These are phyloP conservation scores for Diabrotica balteata DNA, from an alignment of 2,888 invertebrate genomes.

Conservation along the genomic window DNA sequence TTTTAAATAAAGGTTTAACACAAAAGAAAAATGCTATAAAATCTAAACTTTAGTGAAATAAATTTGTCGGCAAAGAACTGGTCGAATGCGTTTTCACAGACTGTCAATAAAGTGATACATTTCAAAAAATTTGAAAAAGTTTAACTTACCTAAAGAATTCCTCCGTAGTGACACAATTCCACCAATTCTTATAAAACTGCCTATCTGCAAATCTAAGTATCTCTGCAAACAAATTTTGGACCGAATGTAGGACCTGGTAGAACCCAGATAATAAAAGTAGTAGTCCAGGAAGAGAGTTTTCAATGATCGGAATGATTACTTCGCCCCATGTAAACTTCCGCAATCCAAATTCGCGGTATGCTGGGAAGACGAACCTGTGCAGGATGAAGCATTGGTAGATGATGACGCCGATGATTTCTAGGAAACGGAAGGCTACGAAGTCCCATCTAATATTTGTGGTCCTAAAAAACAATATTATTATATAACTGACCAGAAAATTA, in stretches of 20 bases:
- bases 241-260: constrained; percentile 87
- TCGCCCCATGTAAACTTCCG: constrained; percentile 59
- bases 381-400: constrained; percentile 83
- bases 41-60: too few species aligned
- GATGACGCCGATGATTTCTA: constrained; percentile 80
- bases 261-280: constrained; percentile 66
- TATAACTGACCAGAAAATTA: too few species aligned
- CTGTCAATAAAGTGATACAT: too few species aligned
- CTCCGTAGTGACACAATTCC: constrained; percentile 86
- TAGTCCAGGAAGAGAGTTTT: constrained; percentile 77
- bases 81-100: too few species aligned
- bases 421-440: constrained; percentile 71
- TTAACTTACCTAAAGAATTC: constrained; percentile 68
- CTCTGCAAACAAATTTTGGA: constrained; percentile 92
- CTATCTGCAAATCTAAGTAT: constrained; percentile 86
- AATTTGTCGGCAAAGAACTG: too few species aligned
- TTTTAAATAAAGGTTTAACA: too few species aligned
- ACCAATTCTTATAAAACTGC: constrained; percentile 91
- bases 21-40: too few species aligned
- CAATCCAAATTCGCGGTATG: constrained; percentile 70
- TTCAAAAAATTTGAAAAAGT: too few species aligned
- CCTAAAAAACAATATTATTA: constrained; percentile 61
- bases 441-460: constrained; percentile 77
- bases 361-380: constrained; percentile 77
- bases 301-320: constrained; percentile 66